Evolutionary conservation across 2,888 invertebrate genomes (phyloP), one percentile per base, ranked within the genome.

Genomic region (Steinernema scapterisci): DNA sequence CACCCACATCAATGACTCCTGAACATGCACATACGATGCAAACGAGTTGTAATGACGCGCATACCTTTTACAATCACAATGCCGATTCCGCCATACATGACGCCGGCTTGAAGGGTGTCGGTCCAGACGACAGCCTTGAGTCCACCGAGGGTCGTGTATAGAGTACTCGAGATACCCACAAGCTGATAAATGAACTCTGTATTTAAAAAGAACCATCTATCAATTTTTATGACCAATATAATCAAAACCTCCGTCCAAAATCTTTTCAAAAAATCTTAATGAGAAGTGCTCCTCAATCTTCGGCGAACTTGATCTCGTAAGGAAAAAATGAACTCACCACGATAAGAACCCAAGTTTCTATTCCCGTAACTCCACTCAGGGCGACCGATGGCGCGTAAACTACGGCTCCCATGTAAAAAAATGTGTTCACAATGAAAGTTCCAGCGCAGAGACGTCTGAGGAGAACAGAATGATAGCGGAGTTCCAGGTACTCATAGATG

Each of bases 341-440:
- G 7, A 73, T 73, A 11, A 54, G 56, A 2, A 51, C 51, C 54
- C 54, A 73, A 23, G 52, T 73, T 31, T 21, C 7, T 21, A 56
- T 25, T 16, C 56, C 45, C 16, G 56, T 56, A 1, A 73, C 54
- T 13, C 73, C 73, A 21, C 44, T 27, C 44, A 73, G 73, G 3
- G 73, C 73, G 25, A 73, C 73, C 43, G 73, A 54, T 13, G 73
- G 73, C 38, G 73, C 54, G 46, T 73, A 73, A n/a, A 73, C 44
- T 44, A 73, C 73, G 23, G 56, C 52, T 0, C 44, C 23, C 73
- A 73, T 73, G 56, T 73, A 73, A 19, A 73, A 73, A 25, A 56
- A 19, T 6, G 73, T 56, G 73, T 73, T 54, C 25, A 73, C 23
- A 19, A 73, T 27, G 25, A 73, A 73, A 27, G 56, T 51, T n/a